A percentile compares a stretch with the other conserved stretches of the same genome.
phyloP scores from a whole-genome alignment of 2,888 invertebrate species.

The Acheta domesticus region DNA sequence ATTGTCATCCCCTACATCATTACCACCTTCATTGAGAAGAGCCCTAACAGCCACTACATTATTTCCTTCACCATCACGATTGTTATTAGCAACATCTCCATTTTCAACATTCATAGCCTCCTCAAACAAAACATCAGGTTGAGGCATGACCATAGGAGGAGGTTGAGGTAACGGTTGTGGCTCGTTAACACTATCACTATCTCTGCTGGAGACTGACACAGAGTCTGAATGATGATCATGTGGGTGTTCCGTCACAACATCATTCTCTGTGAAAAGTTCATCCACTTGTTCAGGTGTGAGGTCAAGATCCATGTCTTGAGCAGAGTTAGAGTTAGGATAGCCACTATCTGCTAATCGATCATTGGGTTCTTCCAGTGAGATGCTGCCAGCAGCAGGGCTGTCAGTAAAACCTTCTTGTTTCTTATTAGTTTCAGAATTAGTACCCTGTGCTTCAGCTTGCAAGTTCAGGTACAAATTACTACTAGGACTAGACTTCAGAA shows the following conservation, averaged over 20 bases:
- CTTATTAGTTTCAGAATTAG: neutral
- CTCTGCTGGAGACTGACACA: constrained; percentile 30
- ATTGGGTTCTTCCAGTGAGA: constrained; percentile 30
- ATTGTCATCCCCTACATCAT: constrained; percentile 40
- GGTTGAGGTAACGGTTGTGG: constrained; percentile 22
- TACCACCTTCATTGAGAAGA: constrained; percentile 38
- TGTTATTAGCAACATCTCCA: constrained; percentile 54
- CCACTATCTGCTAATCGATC: constrained; percentile 43
- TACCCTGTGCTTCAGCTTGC: neutral
- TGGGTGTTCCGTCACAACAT: constrained; percentile 28
- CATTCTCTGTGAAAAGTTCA: constrained; percentile 40
- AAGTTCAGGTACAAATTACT: constrained; percentile 19
- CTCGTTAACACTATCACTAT: constrained; percentile 25
- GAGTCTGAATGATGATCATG: constrained; percentile 29
- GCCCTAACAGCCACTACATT: constrained; percentile 45
- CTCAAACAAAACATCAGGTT: constrained; percentile 31
- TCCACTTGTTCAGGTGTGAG: constrained; percentile 41
- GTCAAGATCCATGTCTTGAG: constrained; percentile 43
- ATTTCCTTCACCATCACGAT: constrained; percentile 53
- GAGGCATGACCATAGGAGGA: constrained; percentile 22
- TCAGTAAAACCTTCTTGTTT: neutral
- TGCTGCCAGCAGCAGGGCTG: constrained; percentile 24
- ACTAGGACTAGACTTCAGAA: neutral
- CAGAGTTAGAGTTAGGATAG: constrained; percentile 45
- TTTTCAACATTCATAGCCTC: constrained; percentile 48